Evolutionary conservation across 2,888 invertebrate species (phyloP), one percentile per base, ranked within the genome.

Genomic region (Epirrhoe tristata): DNA sequence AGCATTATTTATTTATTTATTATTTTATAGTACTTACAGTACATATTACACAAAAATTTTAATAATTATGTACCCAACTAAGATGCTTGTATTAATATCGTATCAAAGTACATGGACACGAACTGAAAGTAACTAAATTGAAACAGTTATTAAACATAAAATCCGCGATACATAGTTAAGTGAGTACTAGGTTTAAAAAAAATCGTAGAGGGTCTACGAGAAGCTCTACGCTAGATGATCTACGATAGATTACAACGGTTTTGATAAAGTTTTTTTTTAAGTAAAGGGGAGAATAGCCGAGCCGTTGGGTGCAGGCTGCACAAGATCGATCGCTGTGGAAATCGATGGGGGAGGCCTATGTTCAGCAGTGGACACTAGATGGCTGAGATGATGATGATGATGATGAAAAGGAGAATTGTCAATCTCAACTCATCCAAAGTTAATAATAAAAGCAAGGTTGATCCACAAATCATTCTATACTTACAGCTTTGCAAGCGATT

Each of bases 211-310:
- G 50, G 50, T 51, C 50, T 57, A 57, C 31, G 31, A 46, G 8
- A 16, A n/a, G 46, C 3, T 39, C 54, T 62, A 43, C 58, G 50
- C 8, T 51, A 51, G 50, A 16, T 17, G 50, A 24, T 51, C 50
- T 66, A 39, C 59, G 36, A 12, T 12, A 12, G 39, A 43, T 43
- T 12, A 43, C 39, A 12, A 12, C 12, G 39, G 12, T 12, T 5
- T 10, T 43, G 12, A 12, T 12, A 43, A 5, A 4, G 39, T 43
- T 5, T 39, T 36, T 39, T 12, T 43, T 43, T 10, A 36, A 8
- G 36, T 36, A 36, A 36, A n/a, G n/a, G n/a, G n/a, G n/a, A n/a
- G n/a, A n/a, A n/a, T n/a, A n/a, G n/a, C n/a, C n/a, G n/a, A n/a
- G n/a, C n/a, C n/a, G n/a, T n/a, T n/a, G n/a, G n/a, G n/a, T n/a